phyloP scores from a whole-genome alignment of 2,888 invertebrate genomes.

The Archaeoteleia sp. region DNA sequence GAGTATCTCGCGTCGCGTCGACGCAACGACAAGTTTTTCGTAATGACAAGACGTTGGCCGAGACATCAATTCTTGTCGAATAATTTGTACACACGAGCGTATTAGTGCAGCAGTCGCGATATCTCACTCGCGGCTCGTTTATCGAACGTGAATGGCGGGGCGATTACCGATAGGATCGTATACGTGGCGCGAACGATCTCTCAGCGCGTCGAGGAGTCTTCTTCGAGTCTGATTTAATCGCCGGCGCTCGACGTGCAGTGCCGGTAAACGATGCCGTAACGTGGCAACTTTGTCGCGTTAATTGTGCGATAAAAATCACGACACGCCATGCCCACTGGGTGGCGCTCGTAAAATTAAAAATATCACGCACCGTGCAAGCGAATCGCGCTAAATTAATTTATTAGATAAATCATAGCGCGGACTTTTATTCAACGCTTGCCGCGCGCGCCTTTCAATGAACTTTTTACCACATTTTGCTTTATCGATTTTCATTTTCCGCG shows the following conservation, averaged over 20 bases:
- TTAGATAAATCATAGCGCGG: slow-evolving; percentile 29
- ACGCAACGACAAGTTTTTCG: slow-evolving; percentile 23
- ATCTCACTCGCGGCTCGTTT: slow-evolving; percentile 12
- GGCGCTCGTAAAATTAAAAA: slow-evolving; percentile 55
- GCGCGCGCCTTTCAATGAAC: background rate
- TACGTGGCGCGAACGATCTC: slow-evolving; percentile 47
- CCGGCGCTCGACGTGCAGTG: slow-evolving; percentile 55
- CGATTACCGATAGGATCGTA: slow-evolving; percentile 38
- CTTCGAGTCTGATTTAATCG: slow-evolving; percentile 52
- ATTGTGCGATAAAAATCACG: slow-evolving; percentile 75
- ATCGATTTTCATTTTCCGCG: background rate
- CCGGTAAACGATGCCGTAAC: slow-evolving; percentile 70
- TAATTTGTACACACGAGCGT: slow-evolving; percentile 29
- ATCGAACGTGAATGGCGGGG: slow-evolving; percentile 17
- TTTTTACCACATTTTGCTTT: background rate
- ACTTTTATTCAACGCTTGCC: slow-evolving; percentile 1
- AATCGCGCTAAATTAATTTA: slow-evolving; percentile 34
- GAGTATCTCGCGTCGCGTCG: too few species aligned
- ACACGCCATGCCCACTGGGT: slow-evolving; percentile 68
- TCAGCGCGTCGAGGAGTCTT: slow-evolving; percentile 42
- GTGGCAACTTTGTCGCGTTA: slow-evolving; percentile 73
- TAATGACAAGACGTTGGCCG: slow-evolving; percentile 33
- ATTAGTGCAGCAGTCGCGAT: slow-evolving; percentile 8
- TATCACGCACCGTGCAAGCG: slow-evolving; percentile 25
- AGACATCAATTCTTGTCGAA: background rate